Evolutionary conservation across 2,797 vertebrate species (phyloP).

Genomic region (Scolopax rusticola): DNA sequence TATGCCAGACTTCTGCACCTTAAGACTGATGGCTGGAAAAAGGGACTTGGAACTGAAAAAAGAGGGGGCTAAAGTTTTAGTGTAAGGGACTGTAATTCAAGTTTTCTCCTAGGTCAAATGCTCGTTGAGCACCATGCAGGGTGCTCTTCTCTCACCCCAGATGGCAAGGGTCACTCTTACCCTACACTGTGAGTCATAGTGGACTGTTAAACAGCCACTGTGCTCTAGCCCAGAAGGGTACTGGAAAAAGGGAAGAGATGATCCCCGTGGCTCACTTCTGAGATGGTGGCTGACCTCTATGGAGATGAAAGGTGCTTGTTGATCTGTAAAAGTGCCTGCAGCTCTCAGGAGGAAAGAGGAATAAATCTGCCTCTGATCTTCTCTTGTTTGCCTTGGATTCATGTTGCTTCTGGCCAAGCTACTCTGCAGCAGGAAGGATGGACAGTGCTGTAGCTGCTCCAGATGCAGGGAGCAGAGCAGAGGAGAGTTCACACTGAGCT

Average conservation of each 20-base stretch:
- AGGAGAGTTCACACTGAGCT: neutral
- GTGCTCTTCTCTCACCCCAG: neutral
- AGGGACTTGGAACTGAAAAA: neutral
- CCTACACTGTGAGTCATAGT: neutral
- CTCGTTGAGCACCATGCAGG: neutral
- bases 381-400: neutral
- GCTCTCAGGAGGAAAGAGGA: neutral
- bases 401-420: neutral
- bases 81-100: neutral
- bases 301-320: neutral
- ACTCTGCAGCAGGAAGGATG: neutral
- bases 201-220: neutral
- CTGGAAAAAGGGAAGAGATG: neutral
- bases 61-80: neutral
- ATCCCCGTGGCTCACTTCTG: neutral
- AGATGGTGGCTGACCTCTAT: neutral
- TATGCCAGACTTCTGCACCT: neutral
- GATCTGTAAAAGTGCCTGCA: slow-evolving; percentile 10
- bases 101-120: neutral
- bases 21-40: neutral
- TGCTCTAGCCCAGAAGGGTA: neutral
- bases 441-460: neutral
- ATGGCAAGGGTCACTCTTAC: neutral
- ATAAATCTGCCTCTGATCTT: slow-evolving; percentile 54
- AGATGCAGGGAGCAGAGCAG: neutral